Conservation (phyloP, 2,888 invertebrate species). For the Heliconius cydno region DNA sequence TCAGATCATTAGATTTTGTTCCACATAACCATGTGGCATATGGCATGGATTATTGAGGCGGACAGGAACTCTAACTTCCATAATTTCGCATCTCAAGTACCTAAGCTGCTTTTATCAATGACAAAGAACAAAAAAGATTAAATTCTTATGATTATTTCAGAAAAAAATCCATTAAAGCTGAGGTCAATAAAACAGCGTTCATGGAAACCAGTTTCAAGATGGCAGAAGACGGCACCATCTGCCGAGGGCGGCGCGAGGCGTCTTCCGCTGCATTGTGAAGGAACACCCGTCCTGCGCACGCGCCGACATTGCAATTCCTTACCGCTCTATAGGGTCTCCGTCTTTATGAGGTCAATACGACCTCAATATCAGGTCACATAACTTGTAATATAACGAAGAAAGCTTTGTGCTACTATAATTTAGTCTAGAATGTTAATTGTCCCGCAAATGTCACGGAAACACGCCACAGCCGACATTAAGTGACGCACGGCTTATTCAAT, state of each 20-base stretch:
- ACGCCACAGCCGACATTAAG: constrained; percentile 30
- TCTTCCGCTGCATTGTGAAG: constrained; percentile 80
- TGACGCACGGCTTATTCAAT: constrained; percentile 41
- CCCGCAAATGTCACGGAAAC: constrained; percentile 34
- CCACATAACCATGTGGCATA: background rate
- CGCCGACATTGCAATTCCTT: constrained; percentile 63
- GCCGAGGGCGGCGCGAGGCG: constrained; percentile 76
- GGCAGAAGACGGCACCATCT: constrained; percentile 63
- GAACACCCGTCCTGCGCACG: constrained; percentile 73
- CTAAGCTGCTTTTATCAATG: constrained; percentile 33
- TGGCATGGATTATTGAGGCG: background rate
- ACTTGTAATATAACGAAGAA: constrained; percentile 49
- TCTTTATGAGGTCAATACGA: constrained; percentile 53
- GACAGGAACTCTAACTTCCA: background rate
- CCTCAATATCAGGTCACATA: constrained; percentile 55
- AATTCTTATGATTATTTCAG: constrained; percentile 33
- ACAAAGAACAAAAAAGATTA: constrained; percentile 28
- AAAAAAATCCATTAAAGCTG: constrained; percentile 51
- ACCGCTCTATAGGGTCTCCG: constrained; percentile 43
- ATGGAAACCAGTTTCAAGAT: constrained; percentile 63
- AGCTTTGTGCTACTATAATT: constrained; percentile 36
- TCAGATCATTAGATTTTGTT: background rate
- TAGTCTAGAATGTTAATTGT: constrained; percentile 40
- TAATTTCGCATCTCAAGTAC: constrained; percentile 27
- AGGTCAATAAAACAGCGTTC: constrained; percentile 71